Evolutionary conservation across 2,888 invertebrate genomes (phyloP).

Genomic region (Caenorhabditis sp.): DNA sequence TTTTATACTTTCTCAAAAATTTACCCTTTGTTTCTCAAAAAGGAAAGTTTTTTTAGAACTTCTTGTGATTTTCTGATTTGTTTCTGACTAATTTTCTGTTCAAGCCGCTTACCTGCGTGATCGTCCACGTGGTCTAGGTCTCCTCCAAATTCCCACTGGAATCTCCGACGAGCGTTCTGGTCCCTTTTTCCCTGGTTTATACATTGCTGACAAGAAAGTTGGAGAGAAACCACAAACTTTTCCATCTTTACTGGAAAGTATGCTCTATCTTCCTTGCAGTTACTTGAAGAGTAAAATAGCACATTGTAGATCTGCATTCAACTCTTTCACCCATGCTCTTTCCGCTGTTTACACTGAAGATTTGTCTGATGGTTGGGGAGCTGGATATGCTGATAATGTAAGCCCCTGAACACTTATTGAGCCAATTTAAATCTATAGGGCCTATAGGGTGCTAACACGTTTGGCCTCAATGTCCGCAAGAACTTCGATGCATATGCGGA

Average conservation of each 20-base stretch:
- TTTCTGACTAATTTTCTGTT: constrained; percentile 10
- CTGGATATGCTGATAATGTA: constrained; percentile 64
- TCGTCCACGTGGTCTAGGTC: constrained; percentile 60
- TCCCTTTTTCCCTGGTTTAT: constrained; percentile 59
- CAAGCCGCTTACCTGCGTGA: constrained; percentile 57
- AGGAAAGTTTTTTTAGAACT: neutral
- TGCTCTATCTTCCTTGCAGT: neutral
- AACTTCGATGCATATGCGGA: constrained; percentile 65
- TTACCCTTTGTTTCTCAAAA: no score
- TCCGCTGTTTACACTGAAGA: constrained; percentile 61
- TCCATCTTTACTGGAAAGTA: constrained; percentile 58
- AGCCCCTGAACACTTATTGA: constrained; percentile 4
- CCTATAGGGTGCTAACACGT: constrained; percentile 58
- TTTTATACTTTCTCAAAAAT: no score
- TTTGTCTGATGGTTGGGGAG: constrained; percentile 64
- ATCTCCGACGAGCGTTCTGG: constrained; percentile 62
- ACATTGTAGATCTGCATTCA: constrained; percentile 56
- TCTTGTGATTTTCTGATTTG: neutral
- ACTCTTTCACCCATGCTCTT: constrained; percentile 63
- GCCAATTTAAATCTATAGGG: no score
- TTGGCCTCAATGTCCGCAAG: constrained; percentile 52
- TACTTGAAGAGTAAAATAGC: neutral
- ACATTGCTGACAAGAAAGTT: constrained; percentile 63
- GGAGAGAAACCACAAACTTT: constrained; percentile 59
- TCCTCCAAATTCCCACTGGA: constrained; percentile 61